Percentiles rank a stretch among this genome's conserved stretches.
These are phyloP conservation scores for Coregonus clupeaformis DNA, from an alignment of 2,113 vertebrate species.

Conservation along the genomic window DNA sequence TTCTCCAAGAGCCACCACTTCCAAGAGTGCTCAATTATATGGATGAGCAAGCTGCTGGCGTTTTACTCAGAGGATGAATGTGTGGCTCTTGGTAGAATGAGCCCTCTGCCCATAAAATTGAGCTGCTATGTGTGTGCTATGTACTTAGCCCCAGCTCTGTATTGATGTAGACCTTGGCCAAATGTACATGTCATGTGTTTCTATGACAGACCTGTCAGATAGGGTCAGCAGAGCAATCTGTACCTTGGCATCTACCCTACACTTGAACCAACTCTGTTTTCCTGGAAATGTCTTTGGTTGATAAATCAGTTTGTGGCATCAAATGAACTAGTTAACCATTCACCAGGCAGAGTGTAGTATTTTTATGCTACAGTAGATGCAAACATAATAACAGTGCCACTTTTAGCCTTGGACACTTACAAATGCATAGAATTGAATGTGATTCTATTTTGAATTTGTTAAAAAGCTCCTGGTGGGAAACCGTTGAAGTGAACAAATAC, in stretches of 20 bases:
- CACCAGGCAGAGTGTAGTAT: too few relatives aligned
- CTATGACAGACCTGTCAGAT: not conserved
- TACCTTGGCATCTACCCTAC: not conserved
- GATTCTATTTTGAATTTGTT: constrained; percentile 49
- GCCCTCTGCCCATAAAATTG: not conserved
- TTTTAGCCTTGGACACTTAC: too few relatives aligned
- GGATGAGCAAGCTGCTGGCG: not conserved
- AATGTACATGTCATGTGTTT: not conserved
- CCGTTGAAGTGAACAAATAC: constrained; percentile 65
- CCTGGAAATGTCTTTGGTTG: too few relatives aligned
- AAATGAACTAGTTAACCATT: too few relatives aligned
- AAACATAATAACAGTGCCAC: too few relatives aligned
- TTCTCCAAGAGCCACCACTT: not conserved
- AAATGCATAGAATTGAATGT: too few relatives aligned
- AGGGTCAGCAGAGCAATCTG: not conserved
- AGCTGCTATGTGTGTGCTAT: not conserved
- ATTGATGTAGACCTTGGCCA: not conserved
- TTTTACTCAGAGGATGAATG: not conserved
- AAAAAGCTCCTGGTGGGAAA: constrained; percentile 59
- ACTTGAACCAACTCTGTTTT: too few relatives aligned
- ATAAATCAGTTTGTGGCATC: too few relatives aligned
- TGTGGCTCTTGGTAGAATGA: not conserved
- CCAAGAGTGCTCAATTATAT: not conserved
- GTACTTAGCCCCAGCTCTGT: too few relatives aligned
- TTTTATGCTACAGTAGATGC: too few relatives aligned